A percentile compares a stretch with the other conserved stretches of the same genome.
phyloP scores from a whole-genome alignment of 2,888 invertebrate genomes.

The Nemotelus nigrinus region DNA sequence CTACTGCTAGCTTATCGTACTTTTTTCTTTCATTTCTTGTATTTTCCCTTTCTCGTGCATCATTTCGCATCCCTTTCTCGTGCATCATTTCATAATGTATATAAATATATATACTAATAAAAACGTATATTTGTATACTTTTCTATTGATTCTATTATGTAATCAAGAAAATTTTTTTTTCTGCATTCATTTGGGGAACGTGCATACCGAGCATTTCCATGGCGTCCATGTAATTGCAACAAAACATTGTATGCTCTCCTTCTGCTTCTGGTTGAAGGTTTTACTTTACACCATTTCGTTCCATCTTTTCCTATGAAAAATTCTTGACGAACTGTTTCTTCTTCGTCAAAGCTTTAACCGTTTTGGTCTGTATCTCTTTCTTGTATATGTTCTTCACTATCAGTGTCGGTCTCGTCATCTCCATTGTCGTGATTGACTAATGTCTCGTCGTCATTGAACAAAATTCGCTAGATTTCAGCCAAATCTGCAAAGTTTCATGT shows the following conservation, averaged over 20 bases:
- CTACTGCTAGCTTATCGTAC: not conserved
- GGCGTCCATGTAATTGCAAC: not conserved
- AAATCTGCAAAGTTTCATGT: not conserved
- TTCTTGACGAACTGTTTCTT: slow-evolving; percentile 8
- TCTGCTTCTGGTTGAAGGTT: slow-evolving; percentile 1
- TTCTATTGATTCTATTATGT: not conserved
- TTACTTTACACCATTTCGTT: slow-evolving; percentile 8
- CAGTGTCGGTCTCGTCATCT: slow-evolving; percentile 16
- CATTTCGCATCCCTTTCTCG: not conserved
- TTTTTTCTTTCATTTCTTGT: too few species aligned
- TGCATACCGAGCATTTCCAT: not conserved
- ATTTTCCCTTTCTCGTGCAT: too few species aligned
- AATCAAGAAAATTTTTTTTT: not conserved
- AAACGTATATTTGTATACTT: not conserved
- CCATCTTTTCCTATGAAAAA: slow-evolving; percentile 4
- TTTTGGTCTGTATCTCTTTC: slow-evolving; percentile 10
- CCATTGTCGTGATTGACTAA: not conserved
- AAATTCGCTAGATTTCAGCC: slow-evolving; percentile 16
- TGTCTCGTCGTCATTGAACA: slow-evolving; percentile 15
- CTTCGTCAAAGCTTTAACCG: slow-evolving; percentile 6
- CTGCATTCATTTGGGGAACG: slow-evolving; percentile 16
- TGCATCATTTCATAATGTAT: too few species aligned
- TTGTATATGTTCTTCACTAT: slow-evolving; percentile 4
- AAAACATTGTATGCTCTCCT: slow-evolving; percentile 4
- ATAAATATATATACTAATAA: too few species aligned